Evolutionary conservation across 2,113 vertebrate genomes (phyloP), one percentile per base, ranked within the genome.

Genomic region (Apteryx owenii): DNA sequence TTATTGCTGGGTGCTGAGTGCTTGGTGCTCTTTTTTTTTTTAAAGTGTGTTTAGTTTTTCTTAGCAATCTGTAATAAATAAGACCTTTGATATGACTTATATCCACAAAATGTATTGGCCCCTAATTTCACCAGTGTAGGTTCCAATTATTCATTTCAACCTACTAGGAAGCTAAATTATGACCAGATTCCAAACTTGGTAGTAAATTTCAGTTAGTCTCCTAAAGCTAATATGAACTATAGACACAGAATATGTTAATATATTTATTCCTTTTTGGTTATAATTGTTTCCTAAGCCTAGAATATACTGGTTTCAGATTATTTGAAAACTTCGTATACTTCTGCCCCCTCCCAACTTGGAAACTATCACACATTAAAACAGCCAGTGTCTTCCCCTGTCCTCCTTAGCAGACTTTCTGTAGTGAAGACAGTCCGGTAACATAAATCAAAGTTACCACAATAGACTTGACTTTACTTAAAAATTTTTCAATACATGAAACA

Each of bases 361-460:
- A 88, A 26, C 33, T 28, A 1, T 73, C 15, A 26, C 38, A 5
- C 29, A 7, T 1, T 22, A 42, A 68, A 51, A 38, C 0, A 0
- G 56, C 17, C 17, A 10, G 6, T 36, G 8, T 15, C 17, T 85
- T 88, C 5, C 6, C 10, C 22, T 81, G 0, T 83, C 89, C 19
- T 40, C 56, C 38, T 51, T 79, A 25, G 31, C 18, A 82, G 53
- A 4, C 22, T 54, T 36, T 65, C 18, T 58, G 14, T 81, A 0
- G 0, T 28, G 42, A 78, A 85, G 60, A 31, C 38, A 79, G n/a
- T 46, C 36, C 4, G 7, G n/a, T 19, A 25, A 8, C 25, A 10
- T 48, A 42, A 90, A 65, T 56, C 36, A 18, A 60, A 69, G 31
- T 69, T 93, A 62, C 22, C 38, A 33, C 31, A 38, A 72, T 64